phyloP scores from a whole-genome alignment of 1,140 invertebrate genomes.

The Penaeus chinensis region DNA sequence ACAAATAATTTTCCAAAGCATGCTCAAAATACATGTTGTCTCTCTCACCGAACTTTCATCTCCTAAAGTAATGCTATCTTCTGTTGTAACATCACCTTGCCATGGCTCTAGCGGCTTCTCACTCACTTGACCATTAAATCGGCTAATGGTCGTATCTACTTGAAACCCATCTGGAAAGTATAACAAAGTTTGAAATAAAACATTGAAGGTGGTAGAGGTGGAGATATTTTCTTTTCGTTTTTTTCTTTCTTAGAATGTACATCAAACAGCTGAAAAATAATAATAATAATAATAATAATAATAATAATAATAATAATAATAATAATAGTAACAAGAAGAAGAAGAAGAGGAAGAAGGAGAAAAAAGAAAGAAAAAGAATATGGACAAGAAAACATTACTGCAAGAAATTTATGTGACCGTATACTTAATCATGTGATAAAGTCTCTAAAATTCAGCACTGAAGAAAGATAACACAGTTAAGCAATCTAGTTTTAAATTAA shows the following conservation, averaged over 20 bases:
- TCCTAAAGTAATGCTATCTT: constrained; percentile 41
- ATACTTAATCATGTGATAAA: too few species aligned
- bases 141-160: constrained; percentile 63
- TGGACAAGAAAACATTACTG: too few species aligned
- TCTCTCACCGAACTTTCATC: constrained; percentile 56
- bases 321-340: too few species aligned
- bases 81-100: constrained; percentile 75
- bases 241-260: neutral
- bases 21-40: neutral
- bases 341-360: neutral
- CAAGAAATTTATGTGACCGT: too few species aligned
- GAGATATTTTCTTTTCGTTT: neutral
- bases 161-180: constrained; percentile 47
- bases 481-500: too few species aligned
- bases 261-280: too few species aligned
- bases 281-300: too few species aligned
- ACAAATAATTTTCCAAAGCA: constrained; percentile 72
- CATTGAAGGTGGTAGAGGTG: neutral
- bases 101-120: constrained; percentile 80
- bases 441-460: too few species aligned
- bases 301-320: too few species aligned
- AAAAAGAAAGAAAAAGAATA: constrained; percentile 36
- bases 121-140: constrained; percentile 62
- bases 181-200: neutral
- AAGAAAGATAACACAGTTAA: too few species aligned